Evolutionary conservation across 2,888 invertebrate species (phyloP).

Genomic region (Melanargia galathea): DNA sequence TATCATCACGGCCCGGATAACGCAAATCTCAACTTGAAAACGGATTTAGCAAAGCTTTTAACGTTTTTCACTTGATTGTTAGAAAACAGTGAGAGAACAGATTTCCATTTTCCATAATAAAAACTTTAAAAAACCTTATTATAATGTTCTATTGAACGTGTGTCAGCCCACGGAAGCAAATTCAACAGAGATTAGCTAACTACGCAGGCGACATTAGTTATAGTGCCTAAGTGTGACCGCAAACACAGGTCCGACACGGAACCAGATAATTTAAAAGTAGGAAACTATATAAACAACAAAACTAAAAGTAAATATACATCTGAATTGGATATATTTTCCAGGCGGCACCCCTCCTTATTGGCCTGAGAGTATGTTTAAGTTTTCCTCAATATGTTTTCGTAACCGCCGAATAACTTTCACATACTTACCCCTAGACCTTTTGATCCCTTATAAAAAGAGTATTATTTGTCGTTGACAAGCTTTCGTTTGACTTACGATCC

Average conservation of each 20-base stretch:
- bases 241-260: too few relatives aligned
- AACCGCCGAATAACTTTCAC: slow-evolving; percentile 23
- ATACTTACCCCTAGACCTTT: slow-evolving; percentile 21
- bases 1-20: background rate
- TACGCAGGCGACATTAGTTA: too few relatives aligned
- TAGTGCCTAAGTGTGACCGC: too few relatives aligned
- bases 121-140: too few relatives aligned
- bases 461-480: slow-evolving; percentile 11
- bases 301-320: slow-evolving; percentile 14
- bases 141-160: too few relatives aligned
- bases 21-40: slow-evolving; percentile 14
- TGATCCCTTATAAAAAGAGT: slow-evolving; percentile 18
- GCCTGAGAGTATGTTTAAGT: slow-evolving; percentile 17
- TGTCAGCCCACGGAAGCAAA: too few relatives aligned
- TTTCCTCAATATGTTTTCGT: slow-evolving; percentile 26
- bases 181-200: too few relatives aligned
- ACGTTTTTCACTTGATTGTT: background rate
- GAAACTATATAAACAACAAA: slow-evolving; percentile 1
- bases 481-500: background rate
- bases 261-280: background rate
- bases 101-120: too few relatives aligned
- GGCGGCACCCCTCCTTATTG: slow-evolving; percentile 16
- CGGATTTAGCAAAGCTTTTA: slow-evolving; percentile 10
- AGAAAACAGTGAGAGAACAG: background rate
- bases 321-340: slow-evolving; percentile 23